phyloP scores from a whole-genome alignment of 53 echinoderm and acorn worm genomes.

The Zoroaster sp. region DNA sequence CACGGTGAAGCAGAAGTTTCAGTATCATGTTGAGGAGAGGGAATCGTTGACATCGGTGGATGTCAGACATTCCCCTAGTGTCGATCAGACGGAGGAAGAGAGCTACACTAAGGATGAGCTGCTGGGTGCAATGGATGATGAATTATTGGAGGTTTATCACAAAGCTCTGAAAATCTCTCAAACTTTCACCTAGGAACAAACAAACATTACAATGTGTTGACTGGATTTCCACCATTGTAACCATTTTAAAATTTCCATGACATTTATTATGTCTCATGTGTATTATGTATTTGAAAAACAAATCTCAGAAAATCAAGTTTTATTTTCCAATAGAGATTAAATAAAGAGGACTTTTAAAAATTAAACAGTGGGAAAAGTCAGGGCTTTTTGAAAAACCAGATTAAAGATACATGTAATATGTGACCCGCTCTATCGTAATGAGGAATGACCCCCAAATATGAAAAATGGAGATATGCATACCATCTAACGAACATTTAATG shows the following conservation, averaged over 20 bases:
- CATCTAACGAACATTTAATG: no score
- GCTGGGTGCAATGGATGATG: conserved; percentile 63
- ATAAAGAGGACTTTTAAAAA: neutral
- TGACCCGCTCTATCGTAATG: no score
- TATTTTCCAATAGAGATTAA: neutral
- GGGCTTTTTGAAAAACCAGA: no score
- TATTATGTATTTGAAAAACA: neutral
- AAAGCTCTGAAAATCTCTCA: conserved; percentile 74
- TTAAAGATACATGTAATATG: no score
- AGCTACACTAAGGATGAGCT: conserved; percentile 64
- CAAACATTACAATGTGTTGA: neutral
- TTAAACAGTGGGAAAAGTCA: neutral
- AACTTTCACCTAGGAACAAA: neutral
- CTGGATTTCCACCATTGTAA: no score
- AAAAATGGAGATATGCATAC: no score
- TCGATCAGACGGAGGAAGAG: conserved; percentile 34
- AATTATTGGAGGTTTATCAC: conserved; percentile 65
- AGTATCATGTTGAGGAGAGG: conserved; percentile 29
- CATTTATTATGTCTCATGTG: neutral
- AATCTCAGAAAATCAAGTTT: no score
- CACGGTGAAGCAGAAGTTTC: conserved; percentile 60
- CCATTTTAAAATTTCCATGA: neutral
- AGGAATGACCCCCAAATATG: no score
- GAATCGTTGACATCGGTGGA: neutral
- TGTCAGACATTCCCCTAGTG: conserved; percentile 24